phyloP scores from a whole-genome alignment of 2,797 vertebrate genomes.

The Stomatorhinus walkeri region DNA sequence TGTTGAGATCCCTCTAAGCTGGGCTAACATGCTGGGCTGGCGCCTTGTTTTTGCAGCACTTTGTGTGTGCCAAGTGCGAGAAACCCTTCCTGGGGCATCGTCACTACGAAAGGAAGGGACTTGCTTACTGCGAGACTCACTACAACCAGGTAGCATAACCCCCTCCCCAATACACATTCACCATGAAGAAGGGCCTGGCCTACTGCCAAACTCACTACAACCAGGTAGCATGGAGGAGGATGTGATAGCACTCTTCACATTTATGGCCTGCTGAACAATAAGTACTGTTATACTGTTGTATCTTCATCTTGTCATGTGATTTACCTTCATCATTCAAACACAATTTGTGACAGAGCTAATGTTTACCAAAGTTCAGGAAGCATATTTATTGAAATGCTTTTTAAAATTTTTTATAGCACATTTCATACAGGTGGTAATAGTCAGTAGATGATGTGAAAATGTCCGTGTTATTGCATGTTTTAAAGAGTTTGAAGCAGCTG shows the following conservation, averaged over 20 bases:
- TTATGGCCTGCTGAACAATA: background rate
- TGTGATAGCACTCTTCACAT: background rate
- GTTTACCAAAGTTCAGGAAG: background rate
- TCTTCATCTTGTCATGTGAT: background rate
- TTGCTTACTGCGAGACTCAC: slow-evolving; percentile 97
- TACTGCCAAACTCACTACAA: slow-evolving; percentile 81
- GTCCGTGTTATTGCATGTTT: background rate
- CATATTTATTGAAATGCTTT: background rate
- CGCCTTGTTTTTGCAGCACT: slow-evolving; percentile 74
- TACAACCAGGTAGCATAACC: slow-evolving; percentile 84
- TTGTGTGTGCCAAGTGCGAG: slow-evolving; percentile 88
- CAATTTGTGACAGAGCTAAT: background rate
- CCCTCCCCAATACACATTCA: slow-evolving; percentile 69
- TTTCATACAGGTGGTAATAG: background rate
- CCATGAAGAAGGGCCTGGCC: slow-evolving; percentile 81
- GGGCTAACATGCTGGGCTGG: slow-evolving; percentile 44
- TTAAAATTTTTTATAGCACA: background rate
- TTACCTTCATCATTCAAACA: background rate
- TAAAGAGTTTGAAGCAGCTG: background rate
- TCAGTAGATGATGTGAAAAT: background rate
- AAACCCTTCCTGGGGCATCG: slow-evolving; percentile 97
- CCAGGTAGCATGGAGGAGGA: background rate
- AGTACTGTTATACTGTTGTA: background rate
- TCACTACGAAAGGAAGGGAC: slow-evolving; percentile 93
- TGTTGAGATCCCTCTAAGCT: background rate